phyloP scores from a whole-genome alignment of 2,797 vertebrate species.

The Cyprinella venusta region DNA sequence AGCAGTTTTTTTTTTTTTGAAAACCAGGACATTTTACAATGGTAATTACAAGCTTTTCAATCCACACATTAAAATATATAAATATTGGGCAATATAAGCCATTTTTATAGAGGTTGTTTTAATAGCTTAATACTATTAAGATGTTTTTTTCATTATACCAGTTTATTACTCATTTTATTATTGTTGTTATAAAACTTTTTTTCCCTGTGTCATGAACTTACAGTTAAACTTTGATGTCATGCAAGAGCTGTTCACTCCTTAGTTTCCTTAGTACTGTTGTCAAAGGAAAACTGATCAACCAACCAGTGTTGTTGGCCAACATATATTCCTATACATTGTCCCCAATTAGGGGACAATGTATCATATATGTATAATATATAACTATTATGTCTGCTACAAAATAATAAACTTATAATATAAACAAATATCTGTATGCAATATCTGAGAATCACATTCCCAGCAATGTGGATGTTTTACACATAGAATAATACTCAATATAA shows the following conservation, averaged over 20 bases:
- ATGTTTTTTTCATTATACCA: neutral
- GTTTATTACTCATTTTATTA: neutral
- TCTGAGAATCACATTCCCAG: neutral
- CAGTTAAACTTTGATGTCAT: no score
- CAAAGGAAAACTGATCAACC: no score
- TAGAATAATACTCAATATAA: neutral
- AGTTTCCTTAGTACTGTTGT: no score
- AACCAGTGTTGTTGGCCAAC: no score
- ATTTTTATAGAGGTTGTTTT: neutral
- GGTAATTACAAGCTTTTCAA: neutral
- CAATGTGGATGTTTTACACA: neutral
- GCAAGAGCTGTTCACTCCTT: no score
- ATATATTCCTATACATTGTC: no score
- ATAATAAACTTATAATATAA: neutral
- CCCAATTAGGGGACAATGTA: no score
- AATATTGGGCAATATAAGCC: neutral
- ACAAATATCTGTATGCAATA: neutral
- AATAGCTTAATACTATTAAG: neutral
- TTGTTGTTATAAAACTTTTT: no score
- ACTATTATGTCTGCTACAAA: neutral
- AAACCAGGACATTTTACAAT: neutral
- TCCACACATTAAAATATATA: neutral
- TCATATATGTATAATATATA: slow-evolving; percentile 21
- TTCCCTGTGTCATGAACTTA: no score
- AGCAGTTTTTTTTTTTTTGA: no score